phyloP scores from a whole-genome alignment of 2,797 vertebrate genomes.

The Gobionotothen gibberifrons region DNA sequence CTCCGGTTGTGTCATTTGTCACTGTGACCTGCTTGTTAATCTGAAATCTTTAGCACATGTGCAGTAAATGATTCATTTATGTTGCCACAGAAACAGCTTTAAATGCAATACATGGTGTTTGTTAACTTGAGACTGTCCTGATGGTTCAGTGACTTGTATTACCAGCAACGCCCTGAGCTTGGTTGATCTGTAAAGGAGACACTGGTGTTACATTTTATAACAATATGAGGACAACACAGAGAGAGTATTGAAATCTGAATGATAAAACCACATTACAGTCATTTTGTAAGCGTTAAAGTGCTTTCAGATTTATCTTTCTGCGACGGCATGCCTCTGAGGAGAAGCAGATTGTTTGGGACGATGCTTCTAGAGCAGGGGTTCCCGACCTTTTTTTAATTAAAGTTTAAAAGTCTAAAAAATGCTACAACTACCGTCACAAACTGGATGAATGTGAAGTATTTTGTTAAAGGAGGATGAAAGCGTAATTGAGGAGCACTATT shows the following conservation, averaged over 20 bases:
- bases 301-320: not conserved
- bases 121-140: slow-evolving; percentile 42
- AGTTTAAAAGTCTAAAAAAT: no score
- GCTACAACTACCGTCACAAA: no score
- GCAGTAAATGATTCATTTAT: slow-evolving; percentile 60
- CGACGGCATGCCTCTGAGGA: not conserved
- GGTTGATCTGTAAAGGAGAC: slow-evolving; percentile 62
- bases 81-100: slow-evolving; percentile 2
- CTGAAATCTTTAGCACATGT: slow-evolving; percentile 25
- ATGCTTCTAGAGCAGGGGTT: not conserved
- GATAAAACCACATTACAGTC: not conserved
- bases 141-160: slow-evolving; percentile 33
- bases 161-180: slow-evolving; percentile 29
- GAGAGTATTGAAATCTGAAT: not conserved
- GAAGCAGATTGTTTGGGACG: not conserved
- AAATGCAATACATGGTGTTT: slow-evolving; percentile 9
- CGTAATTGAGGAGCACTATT: no score
- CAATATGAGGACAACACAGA: not conserved
- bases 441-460: no score
- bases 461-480: no score
- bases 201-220: not conserved
- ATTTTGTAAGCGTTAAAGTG: not conserved
- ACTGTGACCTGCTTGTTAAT: slow-evolving; percentile 64
- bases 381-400: no score
- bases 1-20: slow-evolving; percentile 51